phyloP scores from a whole-genome alignment of 2,888 invertebrate genomes.

The Nemapogon koenigi region DNA sequence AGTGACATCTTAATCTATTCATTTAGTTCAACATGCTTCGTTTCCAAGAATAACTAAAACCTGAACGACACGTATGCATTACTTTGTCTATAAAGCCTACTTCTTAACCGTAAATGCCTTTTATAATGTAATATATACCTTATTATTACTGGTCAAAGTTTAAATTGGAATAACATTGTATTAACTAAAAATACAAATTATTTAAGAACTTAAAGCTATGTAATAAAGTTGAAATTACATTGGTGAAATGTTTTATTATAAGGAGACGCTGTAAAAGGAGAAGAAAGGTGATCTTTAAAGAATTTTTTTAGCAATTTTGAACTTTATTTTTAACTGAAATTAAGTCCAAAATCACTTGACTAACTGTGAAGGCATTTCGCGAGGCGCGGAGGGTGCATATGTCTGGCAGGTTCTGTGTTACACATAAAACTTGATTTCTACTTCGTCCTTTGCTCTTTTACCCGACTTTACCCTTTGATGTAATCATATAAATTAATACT shows the following conservation, averaged over 20 bases:
- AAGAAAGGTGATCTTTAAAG: constrained; percentile 31
- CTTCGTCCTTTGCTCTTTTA: constrained; percentile 19
- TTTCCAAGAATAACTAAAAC: constrained; percentile 43
- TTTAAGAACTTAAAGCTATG: no score
- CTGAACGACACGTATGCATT: constrained; percentile 45
- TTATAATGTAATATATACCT: no score
- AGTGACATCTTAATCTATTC: constrained; percentile 2
- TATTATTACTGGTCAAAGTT: no score
- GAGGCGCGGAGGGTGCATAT: constrained; percentile 43
- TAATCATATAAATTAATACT: no score
- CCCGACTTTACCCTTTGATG: no score
- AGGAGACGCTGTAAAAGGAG: constrained; percentile 40
- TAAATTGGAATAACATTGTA: no score
- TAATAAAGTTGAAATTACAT: no score
- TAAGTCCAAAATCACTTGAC: not conserved
- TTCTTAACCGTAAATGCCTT: no score
- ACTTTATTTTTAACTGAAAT: not conserved
- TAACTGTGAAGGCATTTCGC: constrained; percentile 38
- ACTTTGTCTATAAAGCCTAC: constrained; percentile 21
- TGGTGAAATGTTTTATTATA: no score
- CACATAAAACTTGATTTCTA: constrained; percentile 22
- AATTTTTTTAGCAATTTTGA: not conserved
- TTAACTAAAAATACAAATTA: no score
- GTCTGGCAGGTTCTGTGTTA: constrained; percentile 62
- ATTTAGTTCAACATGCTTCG: constrained; percentile 20